Conservation (phyloP, 2,888 invertebrate species). For the Leuctra nigra region DNA sequence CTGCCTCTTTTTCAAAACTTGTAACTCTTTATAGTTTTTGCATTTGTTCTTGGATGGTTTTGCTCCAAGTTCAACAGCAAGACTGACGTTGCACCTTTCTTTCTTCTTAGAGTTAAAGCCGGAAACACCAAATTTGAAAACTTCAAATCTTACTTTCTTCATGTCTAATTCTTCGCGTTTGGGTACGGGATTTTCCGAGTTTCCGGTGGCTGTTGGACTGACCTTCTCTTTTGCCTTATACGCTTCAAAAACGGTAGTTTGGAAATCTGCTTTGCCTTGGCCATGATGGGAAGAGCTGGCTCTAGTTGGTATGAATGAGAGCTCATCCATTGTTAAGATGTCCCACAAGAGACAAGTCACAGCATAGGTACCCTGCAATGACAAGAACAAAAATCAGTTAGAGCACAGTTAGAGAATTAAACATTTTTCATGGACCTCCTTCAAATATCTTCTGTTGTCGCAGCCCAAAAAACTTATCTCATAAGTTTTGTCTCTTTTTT, state of each 20-base stretch:
- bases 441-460: no score
- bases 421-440: no score
- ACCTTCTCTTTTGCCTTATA: not conserved
- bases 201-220: not conserved
- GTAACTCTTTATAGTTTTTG: slow-evolving; percentile 66
- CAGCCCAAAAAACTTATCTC: no score
- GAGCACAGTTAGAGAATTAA: no score
- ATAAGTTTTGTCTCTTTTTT: no score
- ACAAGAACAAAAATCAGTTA: no score
- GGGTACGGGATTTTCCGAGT: not conserved
- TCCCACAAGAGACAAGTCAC: no score
- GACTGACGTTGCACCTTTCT: slow-evolving; percentile 67
- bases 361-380: no score
- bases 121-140: slow-evolving; percentile 76
- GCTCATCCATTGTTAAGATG: not conserved
- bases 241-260: not conserved
- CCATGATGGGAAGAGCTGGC: not conserved
- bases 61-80: slow-evolving; percentile 76
- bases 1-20: slow-evolving; percentile 50
- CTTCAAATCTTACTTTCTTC: slow-evolving; percentile 69
- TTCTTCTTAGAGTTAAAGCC: slow-evolving; percentile 65
- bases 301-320: slow-evolving; percentile 7
- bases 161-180: slow-evolving; percentile 60
- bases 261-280: not conserved
- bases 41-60: slow-evolving; percentile 64